These are phyloP conservation scores for Pachyuromys duprasi DNA, from an alignment of 2,797 vertebrate genomes.

Conservation along the genomic window DNA sequence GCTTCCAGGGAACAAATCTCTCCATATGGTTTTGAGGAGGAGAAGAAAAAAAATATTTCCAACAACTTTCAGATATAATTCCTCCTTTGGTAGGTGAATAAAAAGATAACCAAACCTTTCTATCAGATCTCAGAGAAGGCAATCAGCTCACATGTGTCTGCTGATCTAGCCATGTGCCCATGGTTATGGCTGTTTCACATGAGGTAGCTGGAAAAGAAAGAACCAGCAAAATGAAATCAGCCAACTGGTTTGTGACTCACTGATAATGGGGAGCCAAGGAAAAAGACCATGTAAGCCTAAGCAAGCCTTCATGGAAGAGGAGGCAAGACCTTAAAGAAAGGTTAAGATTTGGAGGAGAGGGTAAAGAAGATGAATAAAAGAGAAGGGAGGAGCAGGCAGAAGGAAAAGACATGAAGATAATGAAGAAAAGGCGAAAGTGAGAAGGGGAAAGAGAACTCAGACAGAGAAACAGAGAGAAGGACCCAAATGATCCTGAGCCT, in stretches of 20 bases:
- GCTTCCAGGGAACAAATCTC: conserved; percentile 6
- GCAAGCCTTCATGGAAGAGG: neutral
- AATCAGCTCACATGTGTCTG: neutral
- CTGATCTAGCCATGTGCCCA: neutral
- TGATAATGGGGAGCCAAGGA: neutral
- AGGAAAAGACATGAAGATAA: neutral
- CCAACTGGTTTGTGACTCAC: neutral
- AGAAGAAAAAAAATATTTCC: neutral
- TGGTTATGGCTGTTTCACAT: neutral
- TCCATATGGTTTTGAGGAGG: neutral
- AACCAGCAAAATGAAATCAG: neutral
- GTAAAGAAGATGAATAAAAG: neutral
- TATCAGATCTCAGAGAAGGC: conserved; percentile 31
- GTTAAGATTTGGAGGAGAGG: neutral
- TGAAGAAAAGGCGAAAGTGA: neutral
- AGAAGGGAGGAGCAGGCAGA: neutral
- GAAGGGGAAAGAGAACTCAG: neutral
- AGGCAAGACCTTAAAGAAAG: neutral
- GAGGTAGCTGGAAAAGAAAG: neutral
- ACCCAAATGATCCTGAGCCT: no score
- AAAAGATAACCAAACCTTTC: neutral
- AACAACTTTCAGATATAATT: neutral
- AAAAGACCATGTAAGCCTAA: neutral
- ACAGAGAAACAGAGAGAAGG: neutral
- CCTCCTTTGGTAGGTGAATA: neutral